Percentiles rank a stretch among this genome's conserved stretches.
Conservation (phyloP, 2,113 vertebrate species). For the Todiramphus saurophagus region DNA sequence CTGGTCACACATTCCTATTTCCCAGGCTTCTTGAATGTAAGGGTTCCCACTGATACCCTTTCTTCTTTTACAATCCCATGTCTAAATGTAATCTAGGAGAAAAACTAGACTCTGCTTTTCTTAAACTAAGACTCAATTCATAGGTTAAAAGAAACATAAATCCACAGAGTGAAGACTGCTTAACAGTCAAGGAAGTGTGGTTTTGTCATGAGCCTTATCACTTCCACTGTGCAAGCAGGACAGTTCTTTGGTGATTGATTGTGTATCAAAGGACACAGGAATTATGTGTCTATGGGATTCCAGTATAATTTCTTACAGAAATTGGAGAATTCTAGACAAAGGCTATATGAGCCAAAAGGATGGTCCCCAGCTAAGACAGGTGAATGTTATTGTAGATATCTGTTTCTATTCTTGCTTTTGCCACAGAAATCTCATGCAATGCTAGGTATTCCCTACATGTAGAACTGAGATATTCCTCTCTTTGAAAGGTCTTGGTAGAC, state of each 20-base stretch:
- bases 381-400: background rate
- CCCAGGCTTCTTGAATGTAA: background rate
- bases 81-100: background rate
- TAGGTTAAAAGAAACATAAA: background rate
- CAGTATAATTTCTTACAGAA: background rate
- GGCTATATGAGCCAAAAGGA: background rate
- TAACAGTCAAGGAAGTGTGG: background rate
- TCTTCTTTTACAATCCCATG: background rate
- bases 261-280: background rate
- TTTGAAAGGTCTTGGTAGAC: background rate
- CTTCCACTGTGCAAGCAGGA: background rate
- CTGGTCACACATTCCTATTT: background rate
- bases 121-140: background rate
- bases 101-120: background rate
- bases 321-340: background rate
- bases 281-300: background rate
- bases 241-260: background rate
- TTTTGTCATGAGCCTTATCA: background rate
- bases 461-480: background rate
- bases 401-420: background rate
- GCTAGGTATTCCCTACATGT: background rate
- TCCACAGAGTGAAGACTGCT: background rate
- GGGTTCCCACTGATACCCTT: background rate
- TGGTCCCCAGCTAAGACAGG: background rate
- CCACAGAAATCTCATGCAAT: background rate